These are phyloP conservation scores for Arge pagana DNA, from an alignment of 2,888 invertebrate genomes.

Conservation along the genomic window DNA sequence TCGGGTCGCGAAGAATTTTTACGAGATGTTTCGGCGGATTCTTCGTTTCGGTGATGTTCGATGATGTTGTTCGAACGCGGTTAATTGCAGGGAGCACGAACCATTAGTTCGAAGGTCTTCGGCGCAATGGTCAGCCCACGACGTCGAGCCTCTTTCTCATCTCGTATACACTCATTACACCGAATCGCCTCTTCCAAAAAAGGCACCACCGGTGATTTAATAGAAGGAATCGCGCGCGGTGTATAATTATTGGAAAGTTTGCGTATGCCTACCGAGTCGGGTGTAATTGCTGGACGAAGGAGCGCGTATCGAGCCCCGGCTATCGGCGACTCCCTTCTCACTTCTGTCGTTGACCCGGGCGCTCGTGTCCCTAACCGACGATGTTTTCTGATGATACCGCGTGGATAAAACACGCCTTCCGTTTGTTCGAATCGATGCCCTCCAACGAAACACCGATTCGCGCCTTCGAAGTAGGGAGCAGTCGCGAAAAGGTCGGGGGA, in stretches of 20 bases:
- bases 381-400: not conserved
- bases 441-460: constrained; percentile 2
- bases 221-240: constrained; percentile 11
- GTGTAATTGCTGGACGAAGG: constrained; percentile 12
- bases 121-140: constrained; percentile 1
- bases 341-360: constrained; percentile 18
- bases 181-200: constrained; percentile 18
- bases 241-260: constrained; percentile 22
- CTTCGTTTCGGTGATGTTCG: too few relatives aligned
- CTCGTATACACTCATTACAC: constrained; percentile 6
- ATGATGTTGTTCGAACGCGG: constrained; percentile 17
- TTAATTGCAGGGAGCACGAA: constrained; percentile 14
- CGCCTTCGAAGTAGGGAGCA: not conserved
- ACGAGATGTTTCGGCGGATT: too few relatives aligned
- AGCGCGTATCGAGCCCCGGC: not conserved
- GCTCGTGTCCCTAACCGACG: constrained; percentile 7
- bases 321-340: constrained; percentile 9
- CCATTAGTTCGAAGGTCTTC: constrained; percentile 11
- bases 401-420: constrained; percentile 2
- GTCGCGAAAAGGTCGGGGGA: too few relatives aligned
- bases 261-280: constrained; percentile 7
- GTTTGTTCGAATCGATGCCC: not conserved
- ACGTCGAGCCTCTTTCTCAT: constrained; percentile 4
- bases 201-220: constrained; percentile 17
- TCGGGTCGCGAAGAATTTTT: constrained; percentile 1